phyloP scores from a whole-genome alignment of 2,888 invertebrate species.

The Galerucella calmariensis region DNA sequence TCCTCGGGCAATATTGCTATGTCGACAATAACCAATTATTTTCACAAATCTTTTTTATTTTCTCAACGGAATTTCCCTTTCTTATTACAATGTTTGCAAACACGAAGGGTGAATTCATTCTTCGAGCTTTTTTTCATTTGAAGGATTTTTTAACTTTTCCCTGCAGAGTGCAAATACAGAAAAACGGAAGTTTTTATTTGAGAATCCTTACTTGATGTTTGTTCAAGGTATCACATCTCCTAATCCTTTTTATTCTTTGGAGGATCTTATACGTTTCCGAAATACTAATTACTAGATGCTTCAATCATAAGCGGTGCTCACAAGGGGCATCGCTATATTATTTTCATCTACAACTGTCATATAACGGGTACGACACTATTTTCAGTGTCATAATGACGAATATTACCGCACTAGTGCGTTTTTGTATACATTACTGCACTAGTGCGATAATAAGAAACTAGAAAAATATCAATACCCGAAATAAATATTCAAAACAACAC shows the following conservation, averaged over 20 bases:
- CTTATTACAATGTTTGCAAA: slow-evolving; percentile 2
- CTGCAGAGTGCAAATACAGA: not conserved
- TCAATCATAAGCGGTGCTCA: not conserved
- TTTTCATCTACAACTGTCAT: too few relatives aligned
- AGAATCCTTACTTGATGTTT: not conserved
- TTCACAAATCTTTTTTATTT: not conserved
- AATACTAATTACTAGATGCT: not conserved
- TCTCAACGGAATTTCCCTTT: not conserved
- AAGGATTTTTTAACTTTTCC: not conserved
- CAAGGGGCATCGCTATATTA: not conserved
- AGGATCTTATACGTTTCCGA: not conserved
- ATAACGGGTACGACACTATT: too few relatives aligned
- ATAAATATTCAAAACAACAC: too few relatives aligned
- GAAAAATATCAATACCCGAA: too few relatives aligned
- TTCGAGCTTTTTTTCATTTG: not conserved
- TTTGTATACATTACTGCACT: too few relatives aligned
- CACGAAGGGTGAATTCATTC: not conserved
- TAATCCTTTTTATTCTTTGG: not conserved
- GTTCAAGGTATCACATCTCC: not conserved
- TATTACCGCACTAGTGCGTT: too few relatives aligned
- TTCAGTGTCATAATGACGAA: too few relatives aligned
- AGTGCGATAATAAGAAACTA: too few relatives aligned
- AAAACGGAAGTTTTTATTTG: not conserved
- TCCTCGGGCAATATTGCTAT: not conserved
- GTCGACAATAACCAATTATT: slow-evolving; percentile 4